Evolutionary conservation across 2,888 invertebrate species (phyloP), one percentile per base, ranked within the genome.

Genomic region (Habroteleia sp.): DNA sequence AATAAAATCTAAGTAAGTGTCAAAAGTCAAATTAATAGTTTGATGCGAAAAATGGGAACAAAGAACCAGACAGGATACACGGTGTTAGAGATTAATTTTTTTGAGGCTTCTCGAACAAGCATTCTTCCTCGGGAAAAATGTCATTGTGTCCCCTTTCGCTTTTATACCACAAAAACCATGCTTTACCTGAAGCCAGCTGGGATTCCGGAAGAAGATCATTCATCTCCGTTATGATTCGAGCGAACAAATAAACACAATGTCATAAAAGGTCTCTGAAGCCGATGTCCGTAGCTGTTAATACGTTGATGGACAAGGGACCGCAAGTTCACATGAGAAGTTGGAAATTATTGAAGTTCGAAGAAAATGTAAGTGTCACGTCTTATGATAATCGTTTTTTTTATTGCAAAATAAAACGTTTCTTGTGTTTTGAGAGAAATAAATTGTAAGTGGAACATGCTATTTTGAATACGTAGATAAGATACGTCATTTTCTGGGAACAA

Each of bases 271-370:
- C 13, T 27, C 10, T 14, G 11, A 29, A 31, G 17, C 39, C 39
- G 50, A 60, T 60, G 60, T 52, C 23, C 66, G 48, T 60, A 69
- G 27, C 52, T 69, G 69, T 69, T 69, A 69, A 69, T 69, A 14
- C 69, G 31, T 60, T 60, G 60, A 69, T 60, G 52, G 37, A 60
- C 60, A 60, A 48, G 17, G 50, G 52, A 35, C 37, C 14, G 13
- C 13, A 25, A 17, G 14, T 31, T 33, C 17, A 42, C 31, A 23
- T 35, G 46, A 60, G 48, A 68, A 50, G 23, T 6, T 20, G 4
- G 37, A 56, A 56, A 66, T 52, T n/a, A 44, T 27, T 1, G 27
- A 7, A 16, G 20, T 62, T 65, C 54, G 46, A 37, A 8, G 65
- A 54, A 66, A 54, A 37, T 10, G 6, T 7, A 14, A 3, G 14